Percentiles rank a stretch among this genome's conserved stretches.
Conservation (phyloP, 2,113 vertebrate genomes). For the Formicarius rufipectus region DNA sequence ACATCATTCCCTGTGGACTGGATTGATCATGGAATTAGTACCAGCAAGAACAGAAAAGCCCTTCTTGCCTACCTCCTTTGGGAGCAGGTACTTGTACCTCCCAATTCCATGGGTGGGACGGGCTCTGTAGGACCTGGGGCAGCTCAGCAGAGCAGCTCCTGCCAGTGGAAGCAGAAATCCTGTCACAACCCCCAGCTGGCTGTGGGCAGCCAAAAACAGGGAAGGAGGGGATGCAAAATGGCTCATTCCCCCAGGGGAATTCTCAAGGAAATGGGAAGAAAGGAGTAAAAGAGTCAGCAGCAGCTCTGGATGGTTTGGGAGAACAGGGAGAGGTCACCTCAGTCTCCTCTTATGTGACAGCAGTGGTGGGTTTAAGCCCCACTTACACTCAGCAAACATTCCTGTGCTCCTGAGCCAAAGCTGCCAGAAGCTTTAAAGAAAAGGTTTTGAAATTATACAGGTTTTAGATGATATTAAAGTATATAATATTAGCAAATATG, state of each 20-base stretch:
- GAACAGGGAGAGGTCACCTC: background rate
- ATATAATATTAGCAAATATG: no score
- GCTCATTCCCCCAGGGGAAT: background rate
- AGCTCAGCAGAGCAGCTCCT: conserved; percentile 57
- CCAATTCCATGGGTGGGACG: conserved; percentile 88
- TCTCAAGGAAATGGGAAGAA: background rate
- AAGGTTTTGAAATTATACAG: no score
- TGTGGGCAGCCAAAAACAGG: background rate
- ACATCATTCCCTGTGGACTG: background rate
- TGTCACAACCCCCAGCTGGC: background rate
- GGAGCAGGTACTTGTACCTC: conserved; percentile 81
- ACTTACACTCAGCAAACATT: background rate
- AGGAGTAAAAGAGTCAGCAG: background rate
- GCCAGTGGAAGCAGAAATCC: background rate
- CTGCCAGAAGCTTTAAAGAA: no score
- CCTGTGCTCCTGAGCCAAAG: background rate
- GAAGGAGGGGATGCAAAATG: background rate
- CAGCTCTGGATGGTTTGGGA: background rate
- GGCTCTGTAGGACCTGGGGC: conserved; percentile 75
- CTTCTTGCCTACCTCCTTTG: conserved; percentile 73
- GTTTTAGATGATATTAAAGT: no score
- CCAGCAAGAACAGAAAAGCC: background rate
- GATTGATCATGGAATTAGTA: background rate
- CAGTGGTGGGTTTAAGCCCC: no score
- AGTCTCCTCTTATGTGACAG: background rate